Evolutionary conservation across 23 tunicate genomes (phyloP), one percentile per base, ranked within the genome.

Genomic region (Ascidia mentula): DNA sequence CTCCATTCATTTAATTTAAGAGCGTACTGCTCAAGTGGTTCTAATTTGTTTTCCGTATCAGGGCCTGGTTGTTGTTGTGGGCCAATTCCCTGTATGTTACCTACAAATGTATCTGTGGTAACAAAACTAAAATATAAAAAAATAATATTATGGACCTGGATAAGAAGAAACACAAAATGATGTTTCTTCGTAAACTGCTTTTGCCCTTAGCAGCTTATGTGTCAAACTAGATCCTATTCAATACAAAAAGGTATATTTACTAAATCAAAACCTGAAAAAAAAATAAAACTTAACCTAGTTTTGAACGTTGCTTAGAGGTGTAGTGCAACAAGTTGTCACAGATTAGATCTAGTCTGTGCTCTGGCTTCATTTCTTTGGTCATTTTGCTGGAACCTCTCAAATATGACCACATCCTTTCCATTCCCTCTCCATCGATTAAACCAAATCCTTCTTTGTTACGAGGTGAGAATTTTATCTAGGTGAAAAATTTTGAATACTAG

Each of bases 361-460:
- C 78, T 37, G 78, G 78, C 38, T 74, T 74, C 78, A 74, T 74
- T 39, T 74, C 78, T 39, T 74, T 74, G 6, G 78, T 37, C 1
- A 74, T 74, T 8, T 39, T 38, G 78, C n/a, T 35, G 30, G 37
- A 74, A 20, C 37, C 37, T 36, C 78, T 33, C 37, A 74, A 35
- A 36, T 37, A 74, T 31, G 78, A 74, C 78, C 78, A 74, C 39
- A 74, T 46, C 37, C 78, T 74, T 39, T 74, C 78, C 39, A 74
- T 35, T 5, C 46, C 30, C 37, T 74, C 78, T 38, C 78, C 78
- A 18, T 74, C 78, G 18, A 46, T 74, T 31, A 74, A 46, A 13
- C 78, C 78, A 74, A 74, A 74, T 39, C 78, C 78, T 15, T 30
- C 53, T 17, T 31, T 28, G 22, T 32, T 7, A 3, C 78, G n/a